Conservation (phyloP, 1,140 invertebrate genomes). For the Hormaphis cornu region DNA sequence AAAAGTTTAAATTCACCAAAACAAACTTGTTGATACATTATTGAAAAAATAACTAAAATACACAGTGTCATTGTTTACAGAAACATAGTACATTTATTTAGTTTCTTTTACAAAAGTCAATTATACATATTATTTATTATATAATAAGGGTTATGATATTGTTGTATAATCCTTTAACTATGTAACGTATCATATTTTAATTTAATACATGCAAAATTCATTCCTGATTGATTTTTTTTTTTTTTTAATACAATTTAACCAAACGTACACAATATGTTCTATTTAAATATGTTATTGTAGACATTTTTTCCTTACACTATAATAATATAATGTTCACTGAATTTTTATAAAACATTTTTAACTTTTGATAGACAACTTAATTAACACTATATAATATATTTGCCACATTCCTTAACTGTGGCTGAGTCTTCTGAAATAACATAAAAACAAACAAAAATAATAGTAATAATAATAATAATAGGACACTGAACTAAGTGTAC, state of each 20-base stretch:
- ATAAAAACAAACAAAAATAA: slow-evolving; percentile 22
- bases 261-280: background rate
- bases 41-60: background rate
- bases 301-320: background rate
- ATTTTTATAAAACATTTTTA: background rate
- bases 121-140: too few relatives aligned
- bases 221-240: background rate
- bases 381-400: background rate
- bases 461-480: background rate
- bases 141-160: slow-evolving; percentile 16
- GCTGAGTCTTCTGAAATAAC: slow-evolving; percentile 8
- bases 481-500: background rate
- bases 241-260: background rate
- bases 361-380: background rate
- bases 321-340: background rate
- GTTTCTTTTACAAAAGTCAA: slow-evolving; percentile 24
- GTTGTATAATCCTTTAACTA: background rate
- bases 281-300: background rate
- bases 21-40: too few relatives aligned
- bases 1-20: too few relatives aligned
- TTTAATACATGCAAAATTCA: background rate
- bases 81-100: slow-evolving; percentile 17
- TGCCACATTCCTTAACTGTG: background rate
- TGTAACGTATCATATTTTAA: background rate
- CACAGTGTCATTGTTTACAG: background rate